Evolutionary conservation across 2,797 vertebrate genomes (phyloP).

Genomic region (Coracias cyanogaster): DNA sequence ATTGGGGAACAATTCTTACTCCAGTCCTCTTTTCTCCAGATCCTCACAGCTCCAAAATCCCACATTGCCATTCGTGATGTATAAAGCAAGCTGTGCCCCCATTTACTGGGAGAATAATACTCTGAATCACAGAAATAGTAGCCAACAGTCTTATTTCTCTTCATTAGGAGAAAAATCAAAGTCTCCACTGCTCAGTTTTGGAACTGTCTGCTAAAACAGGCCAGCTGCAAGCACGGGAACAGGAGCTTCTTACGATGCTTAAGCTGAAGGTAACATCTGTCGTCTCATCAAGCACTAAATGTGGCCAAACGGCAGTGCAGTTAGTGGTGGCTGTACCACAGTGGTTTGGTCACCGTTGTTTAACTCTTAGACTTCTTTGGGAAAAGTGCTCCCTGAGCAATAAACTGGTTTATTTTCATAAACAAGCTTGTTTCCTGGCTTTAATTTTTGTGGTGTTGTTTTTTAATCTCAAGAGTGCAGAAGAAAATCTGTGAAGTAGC

Average conservation of each 20-base stretch:
- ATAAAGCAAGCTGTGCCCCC: accelerated
- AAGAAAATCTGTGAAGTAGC: background rate
- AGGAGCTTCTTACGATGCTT: constrained; percentile 88
- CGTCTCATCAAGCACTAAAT: background rate
- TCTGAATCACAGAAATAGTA: background rate
- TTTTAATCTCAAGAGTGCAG: background rate
- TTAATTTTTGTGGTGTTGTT: accelerated
- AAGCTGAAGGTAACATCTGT: constrained; percentile 86
- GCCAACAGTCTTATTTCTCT: background rate
- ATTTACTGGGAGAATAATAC: background rate
- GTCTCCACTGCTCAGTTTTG: constrained; percentile 83
- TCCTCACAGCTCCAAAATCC: background rate
- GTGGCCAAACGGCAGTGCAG: background rate
- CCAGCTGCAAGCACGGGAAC: constrained; percentile 87
- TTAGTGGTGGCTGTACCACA: background rate
- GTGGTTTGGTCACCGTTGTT: background rate
- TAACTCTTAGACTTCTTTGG: background rate
- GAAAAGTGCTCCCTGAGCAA: background rate
- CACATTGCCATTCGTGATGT: background rate
- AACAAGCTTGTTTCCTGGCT: background rate
- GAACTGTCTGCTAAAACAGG: constrained; percentile 87
- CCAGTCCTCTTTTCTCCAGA: background rate
- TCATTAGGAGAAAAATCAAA: constrained; percentile 86
- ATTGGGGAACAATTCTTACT: background rate
- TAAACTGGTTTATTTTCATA: background rate